Evolutionary conservation across 2,797 vertebrate genomes (phyloP).

Genomic region (Tachyglossus aculeatus): DNA sequence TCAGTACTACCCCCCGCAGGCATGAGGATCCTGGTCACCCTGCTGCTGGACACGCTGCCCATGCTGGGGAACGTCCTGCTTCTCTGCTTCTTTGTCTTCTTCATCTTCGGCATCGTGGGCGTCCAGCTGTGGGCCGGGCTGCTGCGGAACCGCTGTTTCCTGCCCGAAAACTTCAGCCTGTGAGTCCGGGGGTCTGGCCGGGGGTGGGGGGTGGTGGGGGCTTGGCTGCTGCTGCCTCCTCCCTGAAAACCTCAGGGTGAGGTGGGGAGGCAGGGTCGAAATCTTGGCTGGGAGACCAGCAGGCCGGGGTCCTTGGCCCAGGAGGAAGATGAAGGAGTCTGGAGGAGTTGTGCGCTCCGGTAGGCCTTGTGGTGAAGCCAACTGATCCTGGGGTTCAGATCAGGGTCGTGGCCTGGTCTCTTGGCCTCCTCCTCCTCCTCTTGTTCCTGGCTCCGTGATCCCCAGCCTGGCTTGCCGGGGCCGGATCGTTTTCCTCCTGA

Average conservation of each 20-base stretch:
- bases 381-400: too few species aligned
- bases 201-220: background rate
- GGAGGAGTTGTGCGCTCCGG: too few species aligned
- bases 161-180: conserved; percentile 92
- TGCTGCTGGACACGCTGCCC: conserved; percentile 87
- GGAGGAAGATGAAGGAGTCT: too few species aligned
- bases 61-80: conserved; percentile 90
- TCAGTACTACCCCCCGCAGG: conserved; percentile 74
- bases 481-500: too few species aligned
- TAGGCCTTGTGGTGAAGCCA: too few species aligned
- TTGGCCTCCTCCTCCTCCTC: background rate
- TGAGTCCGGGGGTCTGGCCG: conserved; percentile 74
- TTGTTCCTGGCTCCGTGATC: background rate
- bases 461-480: accelerated
- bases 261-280: too few species aligned
- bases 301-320: too few species aligned
- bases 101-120: conserved; percentile 90
- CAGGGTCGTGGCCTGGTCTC: background rate
- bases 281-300: too few species aligned
- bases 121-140: conserved; percentile 91
- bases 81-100: conserved; percentile 91
- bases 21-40: conserved; percentile 93
- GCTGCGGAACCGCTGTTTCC: conserved; percentile 89
- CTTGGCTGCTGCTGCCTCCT: background rate
- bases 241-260: background rate